Conservation (phyloP, 2,888 invertebrate genomes). For the Dasysyrphus albostriatus region DNA sequence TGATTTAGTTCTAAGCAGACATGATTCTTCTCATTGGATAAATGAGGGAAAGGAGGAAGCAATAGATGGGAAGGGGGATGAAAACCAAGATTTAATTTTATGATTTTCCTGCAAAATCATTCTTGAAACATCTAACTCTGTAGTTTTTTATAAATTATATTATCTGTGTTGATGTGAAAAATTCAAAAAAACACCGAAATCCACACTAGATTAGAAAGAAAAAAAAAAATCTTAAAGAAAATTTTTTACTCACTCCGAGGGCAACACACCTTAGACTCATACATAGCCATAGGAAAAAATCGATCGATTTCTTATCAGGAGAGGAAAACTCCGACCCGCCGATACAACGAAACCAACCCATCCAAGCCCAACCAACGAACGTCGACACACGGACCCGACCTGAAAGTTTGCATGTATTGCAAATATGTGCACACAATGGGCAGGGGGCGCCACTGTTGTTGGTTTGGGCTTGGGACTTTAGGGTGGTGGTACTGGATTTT, state of each 20-base stretch:
- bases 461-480: background rate
- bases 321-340: slow-evolving; percentile 72
- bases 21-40: slow-evolving; percentile 35
- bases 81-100: background rate
- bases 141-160: background rate
- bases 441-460: slow-evolving; percentile 23
- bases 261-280: slow-evolving; percentile 83
- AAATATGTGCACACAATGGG: slow-evolving; percentile 63
- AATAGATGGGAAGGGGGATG: too few species aligned
- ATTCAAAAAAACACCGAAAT: background rate
- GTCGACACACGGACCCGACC: slow-evolving; percentile 22
- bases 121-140: background rate
- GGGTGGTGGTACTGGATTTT: slow-evolving; percentile 14
- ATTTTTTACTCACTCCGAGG: slow-evolving; percentile 78
- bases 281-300: slow-evolving; percentile 80
- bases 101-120: background rate
- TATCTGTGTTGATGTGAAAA: slow-evolving; percentile 17
- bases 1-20: slow-evolving; percentile 45
- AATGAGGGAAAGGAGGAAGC: background rate
- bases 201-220: background rate
- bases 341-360: slow-evolving; percentile 68
- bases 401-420: slow-evolving; percentile 75
- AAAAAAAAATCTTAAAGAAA: slow-evolving; percentile 38
- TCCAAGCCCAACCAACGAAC: slow-evolving; percentile 18
- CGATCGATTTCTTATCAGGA: slow-evolving; percentile 78